Evolutionary conservation across 2,797 vertebrate genomes (phyloP), one percentile per base, ranked within the genome.

Genomic region (Hozukius guyotensis): DNA sequence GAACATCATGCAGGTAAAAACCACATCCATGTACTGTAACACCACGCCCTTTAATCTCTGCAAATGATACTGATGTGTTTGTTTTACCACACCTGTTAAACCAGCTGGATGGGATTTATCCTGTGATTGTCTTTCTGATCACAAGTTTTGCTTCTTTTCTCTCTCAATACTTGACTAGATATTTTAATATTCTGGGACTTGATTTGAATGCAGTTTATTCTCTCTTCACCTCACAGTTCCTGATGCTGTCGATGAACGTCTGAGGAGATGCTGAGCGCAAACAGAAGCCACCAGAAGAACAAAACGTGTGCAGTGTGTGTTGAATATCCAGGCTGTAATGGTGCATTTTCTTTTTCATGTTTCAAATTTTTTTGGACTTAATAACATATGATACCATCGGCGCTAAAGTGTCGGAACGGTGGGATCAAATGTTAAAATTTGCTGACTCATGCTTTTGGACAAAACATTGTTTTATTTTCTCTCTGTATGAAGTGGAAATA

Each of bases 221-320:
- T 60, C 1, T 52, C n/a, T 57, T 10, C 8, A 18, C 57, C 5
- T 74, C 62, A 31, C 91, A 96, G 96, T 96, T 96, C 83, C 88
- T 96, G 79, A 72, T 95, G 84, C 57, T 96, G 88, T 89, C 95
- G 5, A 96, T 96, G 96, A 96, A 96, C 3, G 84, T 96, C 52
- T 96, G 90, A 96, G 72, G 64, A 80, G 66, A 24, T 29, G 36
- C 64, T 22, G 69, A 25, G 11, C 13, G 20, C 29, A 7, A 74
- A 25, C 63, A 0, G 55, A 72, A 69, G 75, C 77, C 72, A 11
- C 7, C 34, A 20, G 82, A 89, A 85, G 82, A 91, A 79, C 81
- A 75, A 76, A 87, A 29, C 3, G 11, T 57, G 46, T 66, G 62
- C 59, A 32, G 22, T 3, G 27, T 67, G 57, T 67, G 57, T 16